Conservation (phyloP, 2,797 vertebrate genomes). For the Anisognathus igniventris region DNA sequence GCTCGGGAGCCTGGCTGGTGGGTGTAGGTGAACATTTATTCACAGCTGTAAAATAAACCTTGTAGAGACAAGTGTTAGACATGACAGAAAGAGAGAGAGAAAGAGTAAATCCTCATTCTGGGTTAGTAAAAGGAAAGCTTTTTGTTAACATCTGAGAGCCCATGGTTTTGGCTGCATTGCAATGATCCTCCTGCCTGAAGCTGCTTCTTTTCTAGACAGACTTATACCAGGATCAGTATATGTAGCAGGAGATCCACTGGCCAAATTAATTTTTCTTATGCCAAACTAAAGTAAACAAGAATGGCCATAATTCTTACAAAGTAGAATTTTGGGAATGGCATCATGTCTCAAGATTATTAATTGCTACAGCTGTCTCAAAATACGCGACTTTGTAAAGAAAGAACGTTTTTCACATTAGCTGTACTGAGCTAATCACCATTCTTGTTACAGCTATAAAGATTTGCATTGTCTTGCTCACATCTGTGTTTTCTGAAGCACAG, state of each 20-base stretch:
- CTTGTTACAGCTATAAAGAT: not conserved
- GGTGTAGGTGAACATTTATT: not conserved
- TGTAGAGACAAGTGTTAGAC: not conserved
- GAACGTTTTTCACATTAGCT: not conserved
- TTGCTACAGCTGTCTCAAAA: not conserved
- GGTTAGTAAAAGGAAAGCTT: not conserved
- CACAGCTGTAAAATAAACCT: not conserved
- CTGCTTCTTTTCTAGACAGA: not conserved
- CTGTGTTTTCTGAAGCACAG: not conserved
- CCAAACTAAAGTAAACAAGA: not conserved
- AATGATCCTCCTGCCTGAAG: not conserved
- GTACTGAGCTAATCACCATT: not conserved
- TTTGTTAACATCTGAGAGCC: not conserved
- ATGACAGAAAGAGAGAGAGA: not conserved
- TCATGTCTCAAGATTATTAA: not conserved
- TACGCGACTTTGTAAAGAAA: not conserved
- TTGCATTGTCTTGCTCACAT: not conserved
- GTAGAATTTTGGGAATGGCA: not conserved
- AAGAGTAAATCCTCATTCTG: not conserved
- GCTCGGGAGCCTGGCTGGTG: not conserved
- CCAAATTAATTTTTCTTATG: not conserved
- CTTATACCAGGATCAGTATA: not conserved
- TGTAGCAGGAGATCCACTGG: not conserved
- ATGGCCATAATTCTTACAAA: not conserved
- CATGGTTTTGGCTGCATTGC: not conserved